Percentiles rank a stretch among this genome's conserved stretches.
Conservation (phyloP, 2,888 invertebrate species). For the Acrobeloides nanus region DNA sequence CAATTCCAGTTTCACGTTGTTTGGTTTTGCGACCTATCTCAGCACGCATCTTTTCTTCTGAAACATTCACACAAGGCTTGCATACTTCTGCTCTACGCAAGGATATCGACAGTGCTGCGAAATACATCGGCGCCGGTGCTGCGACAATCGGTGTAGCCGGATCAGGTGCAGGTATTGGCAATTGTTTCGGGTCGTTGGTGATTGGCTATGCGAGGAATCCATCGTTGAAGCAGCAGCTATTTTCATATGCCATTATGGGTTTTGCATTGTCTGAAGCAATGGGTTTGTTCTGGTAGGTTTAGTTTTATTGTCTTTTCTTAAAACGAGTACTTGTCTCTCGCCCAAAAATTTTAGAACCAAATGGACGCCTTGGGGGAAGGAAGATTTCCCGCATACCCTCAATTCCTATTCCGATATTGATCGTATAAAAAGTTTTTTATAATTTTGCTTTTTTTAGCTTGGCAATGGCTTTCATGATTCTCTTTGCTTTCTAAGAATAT, state of each 20-base stretch:
- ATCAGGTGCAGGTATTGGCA: slow-evolving; percentile 92
- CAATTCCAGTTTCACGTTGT: slow-evolving; percentile 47
- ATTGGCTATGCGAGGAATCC: slow-evolving; percentile 86
- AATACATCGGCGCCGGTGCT: slow-evolving; percentile 84
- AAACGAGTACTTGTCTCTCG: too few species aligned
- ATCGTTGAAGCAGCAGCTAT: slow-evolving; percentile 90
- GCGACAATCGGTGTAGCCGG: slow-evolving; percentile 99
- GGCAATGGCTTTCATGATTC: slow-evolving; percentile 96
- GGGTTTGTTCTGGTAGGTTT: slow-evolving; percentile 99
- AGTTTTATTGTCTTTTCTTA: too few species aligned
- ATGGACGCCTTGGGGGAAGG: too few species aligned
- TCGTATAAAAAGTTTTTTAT: too few species aligned
- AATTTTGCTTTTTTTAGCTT: too few species aligned
- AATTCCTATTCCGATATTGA: too few species aligned
- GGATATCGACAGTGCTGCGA: slow-evolving; percentile 99
- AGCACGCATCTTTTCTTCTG: too few species aligned
- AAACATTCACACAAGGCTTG: too few species aligned
- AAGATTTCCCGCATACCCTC: too few species aligned
- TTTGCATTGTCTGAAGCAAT: slow-evolving; percentile 97
- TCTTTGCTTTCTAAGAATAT: slow-evolving; percentile 92
- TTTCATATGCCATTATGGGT: slow-evolving; percentile 91
- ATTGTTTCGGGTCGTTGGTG: slow-evolving; percentile 90
- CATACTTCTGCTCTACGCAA: slow-evolving; percentile 61
- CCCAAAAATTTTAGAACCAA: too few species aligned
- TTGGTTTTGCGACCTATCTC: too few species aligned